Evolutionary conservation across 37 sponge, comb jelly and placozoan genomes (phyloP), one percentile per base, ranked within the genome.

Genomic region (Aphrocallistes beatrix): DNA sequence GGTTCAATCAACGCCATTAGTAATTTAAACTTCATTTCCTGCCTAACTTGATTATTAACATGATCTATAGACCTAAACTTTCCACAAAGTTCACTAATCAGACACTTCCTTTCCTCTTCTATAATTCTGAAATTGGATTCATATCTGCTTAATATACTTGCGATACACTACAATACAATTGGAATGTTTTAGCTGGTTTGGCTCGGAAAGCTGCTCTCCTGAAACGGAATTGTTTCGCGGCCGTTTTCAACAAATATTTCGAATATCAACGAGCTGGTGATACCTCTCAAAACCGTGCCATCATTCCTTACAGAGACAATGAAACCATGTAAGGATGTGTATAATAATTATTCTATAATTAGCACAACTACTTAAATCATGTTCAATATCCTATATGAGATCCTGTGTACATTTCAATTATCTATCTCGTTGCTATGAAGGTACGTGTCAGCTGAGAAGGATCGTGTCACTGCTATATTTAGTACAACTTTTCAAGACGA

Each of bases 401-500:
- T n/a, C n/a, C n/a, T n/a, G n/a, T n/a, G n/a, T n/a, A n/a, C n/a
- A n/a, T n/a, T n/a, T n/a, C n/a, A n/a, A n/a, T 36, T 28, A 9
- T 75, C 23, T 19, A 9, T 19, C 23, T 1, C 1, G 0, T 6
- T 51, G 3, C 51, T 9, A 34, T 1, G 0, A 36, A 94, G 94
- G 92, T 96, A 95, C 81, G 94, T 97, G 38, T 90, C 93, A 0
- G 99, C 99, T 21, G 86, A 92, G 83, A 91, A 93, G 85, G 99
- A 97, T 81, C 89, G 99, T 23, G 95, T 97, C 32, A 95, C 95
- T 36, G 95, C 95, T 81, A 95, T 97, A 36, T 97, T 97, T 90
- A 93, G 93, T 45, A 97, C 99, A 0, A 81, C 95, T 28, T 97
- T 97, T 90, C 92, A 85, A 39, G 99, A 97, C 49, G 96, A 95